Conservation (phyloP, 1,140 invertebrate species). For the Heliconius congener region DNA sequence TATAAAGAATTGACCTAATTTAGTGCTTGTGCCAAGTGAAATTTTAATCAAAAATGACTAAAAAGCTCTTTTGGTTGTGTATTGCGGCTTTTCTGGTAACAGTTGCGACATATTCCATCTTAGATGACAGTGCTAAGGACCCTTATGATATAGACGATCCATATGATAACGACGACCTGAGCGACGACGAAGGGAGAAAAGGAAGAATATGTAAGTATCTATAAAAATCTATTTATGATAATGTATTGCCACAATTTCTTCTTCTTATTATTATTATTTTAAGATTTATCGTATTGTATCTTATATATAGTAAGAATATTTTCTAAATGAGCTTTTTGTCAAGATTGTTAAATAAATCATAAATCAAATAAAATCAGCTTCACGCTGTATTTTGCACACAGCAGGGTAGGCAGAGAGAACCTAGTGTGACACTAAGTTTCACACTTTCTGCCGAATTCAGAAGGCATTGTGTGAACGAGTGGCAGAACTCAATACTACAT, state of each 20-base stretch:
- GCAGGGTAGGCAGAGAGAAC: no score
- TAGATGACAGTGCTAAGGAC: constrained; percentile 48
- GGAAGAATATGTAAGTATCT: constrained; percentile 66
- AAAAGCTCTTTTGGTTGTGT: constrained; percentile 49
- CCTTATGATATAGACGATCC: constrained; percentile 14
- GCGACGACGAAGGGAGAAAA: constrained; percentile 44
- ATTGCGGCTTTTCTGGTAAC: constrained; percentile 46
- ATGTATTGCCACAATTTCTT: neutral
- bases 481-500: no score
- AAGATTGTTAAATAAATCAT: no score
- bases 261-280: no score
- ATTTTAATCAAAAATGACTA: constrained; percentile 44
- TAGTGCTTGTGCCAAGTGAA: neutral
- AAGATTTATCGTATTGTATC: no score
- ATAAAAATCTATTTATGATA: neutral
- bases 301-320: no score
- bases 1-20: neutral
- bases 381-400: no score
- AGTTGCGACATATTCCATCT: constrained; percentile 50
- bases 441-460: no score
- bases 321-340: no score
- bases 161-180: constrained; percentile 28
- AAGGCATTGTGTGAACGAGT: no score
- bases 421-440: no score
- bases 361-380: no score